phyloP scores from a whole-genome alignment of 2,113 vertebrate species.

The Falcunculus frontatus region DNA sequence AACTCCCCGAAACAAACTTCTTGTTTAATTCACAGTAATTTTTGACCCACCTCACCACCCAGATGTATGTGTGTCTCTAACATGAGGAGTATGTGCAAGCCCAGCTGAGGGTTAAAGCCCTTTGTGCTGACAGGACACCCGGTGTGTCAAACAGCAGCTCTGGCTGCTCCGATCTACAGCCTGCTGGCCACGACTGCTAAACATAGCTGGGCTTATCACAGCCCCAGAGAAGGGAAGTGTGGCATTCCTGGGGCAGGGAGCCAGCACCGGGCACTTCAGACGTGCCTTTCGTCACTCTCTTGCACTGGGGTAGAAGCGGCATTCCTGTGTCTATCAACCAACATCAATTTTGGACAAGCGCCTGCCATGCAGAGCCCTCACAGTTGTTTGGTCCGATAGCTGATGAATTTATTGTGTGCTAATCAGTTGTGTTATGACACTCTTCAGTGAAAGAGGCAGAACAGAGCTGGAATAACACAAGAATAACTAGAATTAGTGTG shows the following conservation, averaged over 20 bases:
- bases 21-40: neutral
- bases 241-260: constrained; percentile 64
- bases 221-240: constrained; percentile 33
- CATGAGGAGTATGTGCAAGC: neutral
- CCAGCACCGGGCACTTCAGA: constrained; percentile 24
- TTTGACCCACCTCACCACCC: neutral
- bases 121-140: constrained; percentile 62
- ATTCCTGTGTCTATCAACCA: neutral
- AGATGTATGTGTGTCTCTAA: neutral
- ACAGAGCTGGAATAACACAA: neutral
- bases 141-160: constrained; percentile 46
- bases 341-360: neutral
- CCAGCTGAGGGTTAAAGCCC: neutral
- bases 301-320: neutral
- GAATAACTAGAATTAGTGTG: neutral
- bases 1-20: neutral
- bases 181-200: constrained; percentile 37
- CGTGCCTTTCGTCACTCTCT: constrained; percentile 35
- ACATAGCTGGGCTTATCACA: constrained; percentile 51
- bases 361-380: neutral
- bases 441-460: neutral
- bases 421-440: neutral
- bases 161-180: neutral
- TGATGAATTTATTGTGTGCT: neutral
- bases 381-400: neutral